Percentiles rank a stretch among this genome's conserved stretches.
These are phyloP conservation scores for Pecten maximus DNA, from an alignment of 2,888 invertebrate genomes.

Conservation along the genomic window DNA sequence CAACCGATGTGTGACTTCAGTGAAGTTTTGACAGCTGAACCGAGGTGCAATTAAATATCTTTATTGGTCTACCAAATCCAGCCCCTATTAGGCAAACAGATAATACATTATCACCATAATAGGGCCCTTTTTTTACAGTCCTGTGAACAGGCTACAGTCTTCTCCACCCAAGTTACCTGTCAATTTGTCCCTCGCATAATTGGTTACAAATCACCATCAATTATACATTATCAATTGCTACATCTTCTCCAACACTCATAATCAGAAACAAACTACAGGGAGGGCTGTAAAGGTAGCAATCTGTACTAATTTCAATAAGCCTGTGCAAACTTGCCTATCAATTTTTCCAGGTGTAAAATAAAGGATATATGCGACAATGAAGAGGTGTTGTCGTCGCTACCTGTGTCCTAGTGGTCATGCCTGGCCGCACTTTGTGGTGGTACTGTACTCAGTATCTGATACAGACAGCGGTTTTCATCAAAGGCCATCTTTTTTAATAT, in stretches of 20 bases:
- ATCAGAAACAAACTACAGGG: neutral
- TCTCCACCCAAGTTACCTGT: neutral
- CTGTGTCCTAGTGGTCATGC: conserved; percentile 17
- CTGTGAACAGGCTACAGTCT: neutral
- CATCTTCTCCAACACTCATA: conserved; percentile 11
- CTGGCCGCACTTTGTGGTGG: neutral
- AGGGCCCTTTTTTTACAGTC: neutral
- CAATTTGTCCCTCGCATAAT: neutral
- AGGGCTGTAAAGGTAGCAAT: neutral
- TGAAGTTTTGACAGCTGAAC: conserved; percentile 5
- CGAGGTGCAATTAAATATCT: neutral
- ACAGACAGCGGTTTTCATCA: conserved; percentile 13
- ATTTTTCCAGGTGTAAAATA: neutral
- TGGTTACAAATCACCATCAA: conserved; percentile 35
- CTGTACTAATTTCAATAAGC: neutral
- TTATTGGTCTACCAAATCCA: neutral
- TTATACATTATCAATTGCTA: neutral
- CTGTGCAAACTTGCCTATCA: neutral
- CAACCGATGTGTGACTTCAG: conserved; percentile 12
- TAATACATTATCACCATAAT: neutral
- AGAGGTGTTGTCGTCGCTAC: neutral
- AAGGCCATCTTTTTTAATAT: conserved; percentile 23
- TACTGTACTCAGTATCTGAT: neutral
- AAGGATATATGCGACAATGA: neutral
- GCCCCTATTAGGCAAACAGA: neutral